Percentiles rank a stretch among this genome's conserved stretches.
Conservation (phyloP, 1,140 invertebrate species). For the Anagrus nilaparvatae region DNA sequence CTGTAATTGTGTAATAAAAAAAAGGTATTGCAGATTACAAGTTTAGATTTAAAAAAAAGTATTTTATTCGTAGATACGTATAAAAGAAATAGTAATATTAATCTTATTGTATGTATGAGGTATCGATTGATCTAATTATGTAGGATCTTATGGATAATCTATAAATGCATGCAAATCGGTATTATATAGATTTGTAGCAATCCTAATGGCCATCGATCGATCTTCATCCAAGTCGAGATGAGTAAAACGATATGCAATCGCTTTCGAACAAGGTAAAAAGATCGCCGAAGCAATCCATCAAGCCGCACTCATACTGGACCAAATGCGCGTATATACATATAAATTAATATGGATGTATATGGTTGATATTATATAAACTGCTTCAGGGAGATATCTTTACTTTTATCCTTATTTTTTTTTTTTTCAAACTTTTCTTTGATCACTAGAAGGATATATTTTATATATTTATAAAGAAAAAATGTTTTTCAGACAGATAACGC, state of each 20-base stretch:
- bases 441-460: too few species aligned
- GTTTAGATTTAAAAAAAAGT: too few species aligned
- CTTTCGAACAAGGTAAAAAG: conserved; percentile 28
- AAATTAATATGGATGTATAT: conserved; percentile 12
- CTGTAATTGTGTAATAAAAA: too few species aligned
- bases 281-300: conserved; percentile 32
- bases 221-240: conserved; percentile 33
- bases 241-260: conserved; percentile 34
- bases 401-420: too few species aligned
- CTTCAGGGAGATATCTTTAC: too few species aligned
- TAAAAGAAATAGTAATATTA: too few species aligned
- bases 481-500: too few species aligned
- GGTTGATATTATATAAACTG: too few species aligned
- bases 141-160: conserved; percentile 19
- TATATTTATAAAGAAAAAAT: too few species aligned
- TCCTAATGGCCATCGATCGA: conserved; percentile 30
- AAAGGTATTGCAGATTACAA: too few species aligned
- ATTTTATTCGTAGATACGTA: too few species aligned
- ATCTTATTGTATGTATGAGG: conserved; percentile 15
- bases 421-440: too few species aligned
- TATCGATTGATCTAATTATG: conserved; percentile 18
- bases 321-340: neutral
- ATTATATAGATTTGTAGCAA: conserved; percentile 24
- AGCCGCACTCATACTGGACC: conserved; percentile 9
- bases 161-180: conserved; percentile 18